These are phyloP conservation scores for Suillia variegata DNA, from an alignment of 2,888 invertebrate genomes.

Conservation along the genomic window DNA sequence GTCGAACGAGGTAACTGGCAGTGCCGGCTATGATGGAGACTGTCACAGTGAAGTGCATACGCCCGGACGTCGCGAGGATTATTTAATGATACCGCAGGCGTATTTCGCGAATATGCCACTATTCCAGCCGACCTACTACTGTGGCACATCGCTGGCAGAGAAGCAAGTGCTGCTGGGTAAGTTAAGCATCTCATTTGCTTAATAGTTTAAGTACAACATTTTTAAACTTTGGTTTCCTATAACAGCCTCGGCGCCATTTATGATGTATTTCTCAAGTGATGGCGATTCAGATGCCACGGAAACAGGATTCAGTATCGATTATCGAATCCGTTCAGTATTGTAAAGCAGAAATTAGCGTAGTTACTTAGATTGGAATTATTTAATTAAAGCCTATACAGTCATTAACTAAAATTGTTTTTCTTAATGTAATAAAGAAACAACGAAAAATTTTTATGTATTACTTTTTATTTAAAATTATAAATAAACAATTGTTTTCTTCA, in stretches of 20 bases:
- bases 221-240: conserved; percentile 30
- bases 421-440: not conserved
- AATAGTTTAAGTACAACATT: not conserved
- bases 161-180: conserved; percentile 41
- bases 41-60: conserved; percentile 65
- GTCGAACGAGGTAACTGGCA: conserved; percentile 37
- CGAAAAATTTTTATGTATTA: not conserved
- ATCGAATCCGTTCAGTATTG: conserved; percentile 39
- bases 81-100: conserved; percentile 63
- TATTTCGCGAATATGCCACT: conserved; percentile 45
- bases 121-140: conserved; percentile 54
- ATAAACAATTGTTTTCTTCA: not conserved
- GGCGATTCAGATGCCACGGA: conserved; percentile 54
- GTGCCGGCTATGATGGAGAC: conserved; percentile 60
- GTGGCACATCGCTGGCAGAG: conserved; percentile 46
- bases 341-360: conserved; percentile 13
- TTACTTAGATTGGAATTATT: not conserved
- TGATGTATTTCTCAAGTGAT: conserved; percentile 67
- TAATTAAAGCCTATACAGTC: not conserved
- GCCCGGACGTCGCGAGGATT: conserved; percentile 63
- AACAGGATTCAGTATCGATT: conserved; percentile 52
- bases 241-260: conserved; percentile 67
- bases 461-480: not conserved
- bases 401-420: not conserved
- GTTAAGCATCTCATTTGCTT: conserved; percentile 10